Percentiles rank a stretch among this genome's conserved stretches.
Conservation (phyloP, 2,888 invertebrate genomes). For the Agonopterix subpropinquella region DNA sequence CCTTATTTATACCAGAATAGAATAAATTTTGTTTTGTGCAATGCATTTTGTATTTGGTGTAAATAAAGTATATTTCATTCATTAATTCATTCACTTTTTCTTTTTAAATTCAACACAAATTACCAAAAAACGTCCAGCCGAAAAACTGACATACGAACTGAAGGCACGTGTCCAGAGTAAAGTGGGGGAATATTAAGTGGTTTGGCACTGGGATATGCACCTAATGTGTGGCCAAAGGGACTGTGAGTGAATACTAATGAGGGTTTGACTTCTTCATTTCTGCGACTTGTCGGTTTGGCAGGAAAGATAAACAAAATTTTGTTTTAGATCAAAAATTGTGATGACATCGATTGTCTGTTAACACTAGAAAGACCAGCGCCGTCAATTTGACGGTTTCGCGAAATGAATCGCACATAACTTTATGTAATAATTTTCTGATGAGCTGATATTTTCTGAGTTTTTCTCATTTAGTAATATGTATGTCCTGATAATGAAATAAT, state of each 20-base stretch:
- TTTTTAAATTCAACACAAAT: background rate
- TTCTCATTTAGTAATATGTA: too few species aligned
- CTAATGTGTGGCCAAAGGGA: conserved; percentile 45
- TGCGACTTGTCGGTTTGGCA: background rate
- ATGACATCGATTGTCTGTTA: background rate
- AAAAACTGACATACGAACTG: background rate
- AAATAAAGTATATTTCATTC: too few species aligned
- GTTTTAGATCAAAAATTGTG: background rate
- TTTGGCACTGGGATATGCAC: conserved; percentile 13
- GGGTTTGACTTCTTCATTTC: conserved; percentile 17
- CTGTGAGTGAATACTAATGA: conserved; percentile 25
- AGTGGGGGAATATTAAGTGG: conserved; percentile 32
- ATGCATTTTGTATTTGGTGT: too few species aligned
- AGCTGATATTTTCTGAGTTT: too few species aligned
- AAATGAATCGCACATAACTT: too few species aligned
- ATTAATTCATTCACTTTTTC: too few species aligned
- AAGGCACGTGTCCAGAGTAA: conserved; percentile 20
- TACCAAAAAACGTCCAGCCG: background rate
- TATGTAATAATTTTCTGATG: too few species aligned
- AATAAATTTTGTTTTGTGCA: too few species aligned
- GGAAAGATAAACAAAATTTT: background rate
- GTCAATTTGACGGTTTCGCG: too few species aligned
- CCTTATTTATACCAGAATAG: too few species aligned
- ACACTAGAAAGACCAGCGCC: too few species aligned
- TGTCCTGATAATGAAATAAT: too few species aligned